These are phyloP conservation scores for Microctonus brassicae DNA, from an alignment of 2,888 invertebrate species.

Conservation along the genomic window DNA sequence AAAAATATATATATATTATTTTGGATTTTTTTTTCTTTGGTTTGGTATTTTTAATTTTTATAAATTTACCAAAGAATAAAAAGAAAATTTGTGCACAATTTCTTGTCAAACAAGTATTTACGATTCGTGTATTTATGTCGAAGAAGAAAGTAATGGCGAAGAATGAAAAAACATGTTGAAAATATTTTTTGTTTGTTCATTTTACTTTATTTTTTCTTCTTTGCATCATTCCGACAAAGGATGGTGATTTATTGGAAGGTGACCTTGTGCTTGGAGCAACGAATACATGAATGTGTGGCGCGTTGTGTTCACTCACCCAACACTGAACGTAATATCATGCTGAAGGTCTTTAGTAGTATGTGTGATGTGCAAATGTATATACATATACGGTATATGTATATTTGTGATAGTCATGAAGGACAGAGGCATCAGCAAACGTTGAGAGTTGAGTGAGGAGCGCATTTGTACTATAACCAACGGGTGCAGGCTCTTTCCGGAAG, in stretches of 20 bases:
- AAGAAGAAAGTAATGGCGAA: background rate
- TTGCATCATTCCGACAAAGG: background rate
- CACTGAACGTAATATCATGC: background rate
- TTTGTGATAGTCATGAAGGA: background rate
- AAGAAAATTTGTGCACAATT: background rate
- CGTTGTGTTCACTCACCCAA: slow-evolving; percentile 10
- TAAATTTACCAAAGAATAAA: no score
- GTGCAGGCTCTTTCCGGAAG: slow-evolving; percentile 11
- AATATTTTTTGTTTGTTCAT: background rate
- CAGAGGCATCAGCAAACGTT: background rate
- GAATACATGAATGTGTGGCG: background rate
- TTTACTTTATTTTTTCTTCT: background rate
- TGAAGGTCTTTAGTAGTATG: background rate
- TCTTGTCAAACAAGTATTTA: background rate
- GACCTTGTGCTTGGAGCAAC: background rate
- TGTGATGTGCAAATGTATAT: background rate
- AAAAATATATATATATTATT: no score
- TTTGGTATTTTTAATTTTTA: no score
- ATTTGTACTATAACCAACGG: background rate
- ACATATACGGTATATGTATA: background rate
- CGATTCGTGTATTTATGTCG: background rate
- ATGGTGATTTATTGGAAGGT: slow-evolving; percentile 8
- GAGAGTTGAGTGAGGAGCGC: background rate
- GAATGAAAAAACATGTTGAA: background rate
- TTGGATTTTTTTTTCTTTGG: no score